These are phyloP conservation scores for Ifrita kowaldi DNA, from an alignment of 2,113 vertebrate species.

Conservation along the genomic window DNA sequence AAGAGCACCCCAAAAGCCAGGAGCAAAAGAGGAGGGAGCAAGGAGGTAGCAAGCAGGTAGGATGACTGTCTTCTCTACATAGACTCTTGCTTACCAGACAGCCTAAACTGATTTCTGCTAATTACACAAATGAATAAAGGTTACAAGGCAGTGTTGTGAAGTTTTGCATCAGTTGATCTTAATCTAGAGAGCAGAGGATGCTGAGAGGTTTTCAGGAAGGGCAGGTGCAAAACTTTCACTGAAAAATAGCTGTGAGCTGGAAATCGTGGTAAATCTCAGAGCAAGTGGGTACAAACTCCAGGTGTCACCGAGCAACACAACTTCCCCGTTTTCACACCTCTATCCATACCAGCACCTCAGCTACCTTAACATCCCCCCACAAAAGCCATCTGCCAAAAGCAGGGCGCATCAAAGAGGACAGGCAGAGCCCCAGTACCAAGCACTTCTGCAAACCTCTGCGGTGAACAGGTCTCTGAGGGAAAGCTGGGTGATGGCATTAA, in stretches of 20 bases:
- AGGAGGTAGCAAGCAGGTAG: not conserved
- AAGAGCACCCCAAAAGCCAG: not conserved
- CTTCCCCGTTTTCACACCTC: not conserved
- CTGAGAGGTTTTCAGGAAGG: not conserved
- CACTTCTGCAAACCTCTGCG: fast-evolving
- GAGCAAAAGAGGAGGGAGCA: not conserved
- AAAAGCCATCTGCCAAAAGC: not conserved
- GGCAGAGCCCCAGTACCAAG: not conserved
- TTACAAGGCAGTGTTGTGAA: not conserved
- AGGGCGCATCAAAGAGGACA: not conserved
- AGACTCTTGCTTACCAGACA: not conserved
- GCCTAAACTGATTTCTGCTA: not conserved
- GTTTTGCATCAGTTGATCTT: not conserved
- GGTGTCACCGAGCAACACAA: not conserved
- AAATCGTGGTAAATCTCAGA: not conserved
- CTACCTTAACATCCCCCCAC: not conserved
- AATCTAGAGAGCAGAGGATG: not conserved
- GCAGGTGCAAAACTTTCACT: not conserved
- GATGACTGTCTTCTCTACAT: fast-evolving
- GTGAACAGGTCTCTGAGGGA: not conserved
- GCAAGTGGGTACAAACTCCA: not conserved
- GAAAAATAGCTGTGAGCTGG: not conserved
- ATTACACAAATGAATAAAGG: not conserved
- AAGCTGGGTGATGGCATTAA: not conserved
- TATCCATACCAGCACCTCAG: not conserved